Evolutionary conservation across 2,797 vertebrate genomes (phyloP).

Genomic region (Pantherophis vulpinus): DNA sequence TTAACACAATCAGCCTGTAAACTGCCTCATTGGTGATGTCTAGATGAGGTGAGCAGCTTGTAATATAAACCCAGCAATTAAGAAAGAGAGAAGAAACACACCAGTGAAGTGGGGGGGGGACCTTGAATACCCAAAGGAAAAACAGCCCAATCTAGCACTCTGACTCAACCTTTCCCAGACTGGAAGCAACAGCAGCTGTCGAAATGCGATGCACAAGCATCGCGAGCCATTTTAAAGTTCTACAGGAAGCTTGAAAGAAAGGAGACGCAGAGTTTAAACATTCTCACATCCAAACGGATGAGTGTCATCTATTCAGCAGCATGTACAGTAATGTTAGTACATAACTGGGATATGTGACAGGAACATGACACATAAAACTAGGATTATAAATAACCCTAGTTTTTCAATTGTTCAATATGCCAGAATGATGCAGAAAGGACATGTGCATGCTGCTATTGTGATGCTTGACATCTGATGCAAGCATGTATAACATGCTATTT

Average conservation of each 20-base stretch:
- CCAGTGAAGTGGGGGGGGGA: fast-evolving
- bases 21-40: not conserved
- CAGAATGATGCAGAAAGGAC: not conserved
- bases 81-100: not conserved
- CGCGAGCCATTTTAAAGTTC: not conserved
- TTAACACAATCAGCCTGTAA: not conserved
- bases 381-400: not conserved
- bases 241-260: not conserved
- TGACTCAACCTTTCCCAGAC: not conserved
- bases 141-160: not conserved
- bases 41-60: not conserved
- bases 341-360: not conserved
- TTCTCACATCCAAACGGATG: not conserved
- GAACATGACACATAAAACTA: not conserved
- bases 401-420: not conserved
- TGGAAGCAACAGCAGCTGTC: not conserved
- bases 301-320: not conserved
- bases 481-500: not conserved
- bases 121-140: not conserved
- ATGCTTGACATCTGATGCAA: not conserved
- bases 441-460: not conserved
- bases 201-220: not conserved
- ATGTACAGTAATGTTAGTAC: not conserved
- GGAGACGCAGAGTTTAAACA: not conserved
- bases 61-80: not conserved